Percentiles rank a stretch among this genome's conserved stretches.
phyloP scores from a whole-genome alignment of 2,797 vertebrate genomes.

The Pogonophryne albipinna region DNA sequence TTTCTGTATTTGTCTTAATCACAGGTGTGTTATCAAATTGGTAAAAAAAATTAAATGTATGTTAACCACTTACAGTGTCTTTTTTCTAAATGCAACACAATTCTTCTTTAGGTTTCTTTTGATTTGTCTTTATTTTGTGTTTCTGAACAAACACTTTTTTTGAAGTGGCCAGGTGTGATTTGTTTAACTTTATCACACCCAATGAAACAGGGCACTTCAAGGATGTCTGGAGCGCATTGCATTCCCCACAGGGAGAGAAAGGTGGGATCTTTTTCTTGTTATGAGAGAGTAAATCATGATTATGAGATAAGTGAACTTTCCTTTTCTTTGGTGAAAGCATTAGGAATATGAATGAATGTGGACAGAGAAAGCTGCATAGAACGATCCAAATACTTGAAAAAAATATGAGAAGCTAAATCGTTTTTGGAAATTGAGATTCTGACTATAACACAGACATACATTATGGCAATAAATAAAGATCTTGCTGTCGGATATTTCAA shows the following conservation, averaged over 20 bases:
- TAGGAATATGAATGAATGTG: background rate
- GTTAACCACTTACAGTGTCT: background rate
- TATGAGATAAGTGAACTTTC: background rate
- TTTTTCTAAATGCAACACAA: background rate
- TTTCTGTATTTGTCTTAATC: background rate
- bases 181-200: background rate
- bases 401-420: background rate
- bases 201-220: background rate
- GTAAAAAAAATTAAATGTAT: background rate
- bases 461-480: background rate
- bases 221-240: background rate
- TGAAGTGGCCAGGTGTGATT: background rate
- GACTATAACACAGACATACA: background rate
- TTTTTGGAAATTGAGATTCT: background rate
- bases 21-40: background rate
- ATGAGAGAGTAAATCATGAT: background rate
- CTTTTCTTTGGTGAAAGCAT: background rate
- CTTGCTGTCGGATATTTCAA: background rate
- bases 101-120: too few relatives aligned
- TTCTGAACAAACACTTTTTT: background rate
- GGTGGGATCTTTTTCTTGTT: background rate
- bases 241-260: background rate
- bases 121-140: too few relatives aligned
- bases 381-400: background rate
- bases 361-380: background rate